phyloP scores from a whole-genome alignment of 2,888 invertebrate species.

The Agonopterix subpropinquella region DNA sequence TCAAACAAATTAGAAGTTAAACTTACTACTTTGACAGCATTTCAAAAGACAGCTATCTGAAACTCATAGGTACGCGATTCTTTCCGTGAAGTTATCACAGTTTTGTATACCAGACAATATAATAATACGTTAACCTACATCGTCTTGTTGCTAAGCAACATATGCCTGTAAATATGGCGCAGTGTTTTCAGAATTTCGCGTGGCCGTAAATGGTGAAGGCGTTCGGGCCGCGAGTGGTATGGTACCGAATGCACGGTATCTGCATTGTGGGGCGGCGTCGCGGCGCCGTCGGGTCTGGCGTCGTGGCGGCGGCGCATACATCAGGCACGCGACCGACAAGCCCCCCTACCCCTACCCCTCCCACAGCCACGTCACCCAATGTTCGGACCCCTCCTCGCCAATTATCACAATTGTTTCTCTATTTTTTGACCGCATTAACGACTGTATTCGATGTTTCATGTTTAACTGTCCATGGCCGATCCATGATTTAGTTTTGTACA shows the following conservation, averaged over 20 bases:
- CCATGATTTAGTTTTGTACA: too few species aligned
- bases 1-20: too few species aligned
- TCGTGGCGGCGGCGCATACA: constrained; percentile 69
- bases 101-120: background rate
- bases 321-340: constrained; percentile 49
- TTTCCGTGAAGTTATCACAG: too few species aligned
- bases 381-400: constrained; percentile 30
- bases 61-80: too few species aligned
- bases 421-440: constrained; percentile 34
- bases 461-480: too few species aligned
- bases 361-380: constrained; percentile 10
- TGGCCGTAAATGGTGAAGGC: constrained; percentile 36
- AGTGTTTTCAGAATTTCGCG: constrained; percentile 26
- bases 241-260: constrained; percentile 63
- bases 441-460: background rate
- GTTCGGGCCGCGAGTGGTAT: constrained; percentile 35
- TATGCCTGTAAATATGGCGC: constrained; percentile 8
- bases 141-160: constrained; percentile 5
- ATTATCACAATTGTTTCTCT: constrained; percentile 57
- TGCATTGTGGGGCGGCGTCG: constrained; percentile 64
- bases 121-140: background rate
- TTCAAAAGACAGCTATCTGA: too few species aligned
- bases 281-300: constrained; percentile 71
- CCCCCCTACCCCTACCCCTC: constrained; percentile 16
- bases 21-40: too few species aligned